Evolutionary conservation across 92 coral and sea anemone genomes (phyloP), one percentile per base, ranked within the genome.

Genomic region (Umimayanthus chanpuru): DNA sequence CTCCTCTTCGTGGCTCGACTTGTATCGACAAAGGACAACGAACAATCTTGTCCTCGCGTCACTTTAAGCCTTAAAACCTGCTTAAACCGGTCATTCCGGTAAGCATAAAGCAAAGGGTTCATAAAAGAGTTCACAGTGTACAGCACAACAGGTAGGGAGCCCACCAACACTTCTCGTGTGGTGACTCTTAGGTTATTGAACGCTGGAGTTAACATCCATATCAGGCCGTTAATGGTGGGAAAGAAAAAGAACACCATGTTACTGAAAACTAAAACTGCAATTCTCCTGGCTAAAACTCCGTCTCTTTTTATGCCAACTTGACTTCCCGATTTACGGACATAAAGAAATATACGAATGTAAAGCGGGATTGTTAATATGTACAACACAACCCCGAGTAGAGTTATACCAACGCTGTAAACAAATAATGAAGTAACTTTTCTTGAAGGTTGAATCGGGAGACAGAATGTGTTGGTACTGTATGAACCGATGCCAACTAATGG

Each of bases 401-500:
- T 88, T 20, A 94, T 25, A 15, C 94, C 53, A 0, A 92, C 89
- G 78, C 98, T 94, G 83, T 91, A 94, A 14, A 88, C 89, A 70
- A 91, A 94, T 0, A 94, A 75, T n/a, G 88, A 77, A 18, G 94
- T 92, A 25, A 94, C 93, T 23, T 32, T 80, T 61, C 85, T 89
- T 10, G 94, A 90, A n/a, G 98, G 98, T 79, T 94, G 98, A 26
- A 94, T 91, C 1, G 98, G 98, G 20, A 94, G 89, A 26, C 98
- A 94, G 90, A 93, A 94, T 1, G 98, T 94, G 66, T 94, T 94
- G 11, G 94, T 89, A 16, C 92, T 88, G 92, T 94, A 94, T 7
- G 98, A 93, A 7, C 98, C 98, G 50, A 93, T 76, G 4, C 94
- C 88, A 23, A 81, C 81, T 66, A 93, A 40, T 43, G 98, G 98